Evolutionary conservation across 1,140 invertebrate species (phyloP), one percentile per base, ranked within the genome.

Genomic region (Meloidogyne hapla): DNA sequence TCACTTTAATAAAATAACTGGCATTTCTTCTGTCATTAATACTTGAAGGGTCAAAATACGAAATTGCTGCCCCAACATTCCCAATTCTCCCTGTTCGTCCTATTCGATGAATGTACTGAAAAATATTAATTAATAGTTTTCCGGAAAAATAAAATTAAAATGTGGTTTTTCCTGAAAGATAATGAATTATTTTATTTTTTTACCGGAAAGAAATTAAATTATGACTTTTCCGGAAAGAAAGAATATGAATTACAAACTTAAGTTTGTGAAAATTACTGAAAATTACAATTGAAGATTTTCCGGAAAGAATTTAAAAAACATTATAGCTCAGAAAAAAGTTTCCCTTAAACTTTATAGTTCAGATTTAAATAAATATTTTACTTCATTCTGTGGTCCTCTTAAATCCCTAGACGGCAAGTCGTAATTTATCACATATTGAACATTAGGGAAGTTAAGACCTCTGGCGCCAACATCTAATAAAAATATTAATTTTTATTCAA

Each of bases 381-480:
- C n/a, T 21, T 45, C 40, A 23, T 40, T 78, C 40, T n/a, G 18
- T 69, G 62, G 40, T 23, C 61, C 69, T 42, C 67, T 45, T 10
- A 40, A 26, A 56, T 28, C 67, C 70, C 25, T 48, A 12, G 42
- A 67, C 69, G 93, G 94, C 1, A 94, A 94, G 26, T 96, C 93
- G 90, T 96, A 94, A 26, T 94, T 96, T 3, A 94, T 94, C 13
- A 73, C 71, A 38, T 69, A 45, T 15, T 75, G 38, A 15, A 80
- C 79, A 40, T 80, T 69, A 18, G 79, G 77, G n/a, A 80, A 79
- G 48, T 80, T 80, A 13, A 81, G 25, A 10, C 79, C 79, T 1
- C 79, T 74, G 6, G 79, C 69, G 18, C 56, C 71, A 13, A 73
- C 71, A 64, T 73, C 71, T 25, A 13, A 23, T 23, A 25, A 68